Evolutionary conservation across 2,113 vertebrate genomes (phyloP).

Genomic region (Progne subis): DNA sequence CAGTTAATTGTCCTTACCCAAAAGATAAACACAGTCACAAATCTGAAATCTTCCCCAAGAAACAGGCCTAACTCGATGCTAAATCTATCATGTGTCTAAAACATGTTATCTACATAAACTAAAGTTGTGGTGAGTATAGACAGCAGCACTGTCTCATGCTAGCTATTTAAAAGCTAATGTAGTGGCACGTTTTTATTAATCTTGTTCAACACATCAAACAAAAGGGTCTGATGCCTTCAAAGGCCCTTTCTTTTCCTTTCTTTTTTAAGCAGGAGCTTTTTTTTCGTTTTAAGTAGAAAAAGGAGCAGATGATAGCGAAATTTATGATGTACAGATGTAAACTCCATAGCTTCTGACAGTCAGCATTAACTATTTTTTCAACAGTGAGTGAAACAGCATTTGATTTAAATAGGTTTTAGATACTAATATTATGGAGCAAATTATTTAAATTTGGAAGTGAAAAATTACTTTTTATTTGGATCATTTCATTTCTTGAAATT

Average conservation of each 20-base stretch:
- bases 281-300: constrained; percentile 35
- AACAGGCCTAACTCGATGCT: constrained; percentile 76
- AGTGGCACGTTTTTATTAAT: constrained; percentile 76
- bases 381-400: neutral
- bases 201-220: constrained; percentile 68
- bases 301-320: constrained; percentile 15
- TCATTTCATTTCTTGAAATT: neutral
- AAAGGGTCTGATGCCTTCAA: constrained; percentile 72
- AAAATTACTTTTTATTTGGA: neutral
- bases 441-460: neutral
- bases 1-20: constrained; percentile 83
- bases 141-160: constrained; percentile 56
- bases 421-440: neutral
- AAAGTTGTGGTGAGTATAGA: constrained; percentile 64
- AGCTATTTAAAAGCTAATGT: constrained; percentile 66
- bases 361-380: constrained; percentile 57
- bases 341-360: constrained; percentile 44
- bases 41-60: constrained; percentile 74
- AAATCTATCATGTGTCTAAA: constrained; percentile 80
- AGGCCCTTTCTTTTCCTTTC: constrained; percentile 11
- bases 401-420: constrained; percentile 13
- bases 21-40: constrained; percentile 89
- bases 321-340: constrained; percentile 56
- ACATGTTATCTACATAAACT: constrained; percentile 77
- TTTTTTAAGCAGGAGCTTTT: constrained; percentile 18